These are phyloP conservation scores for Phyto melanocephala DNA, from an alignment of 2,888 invertebrate species.

Conservation along the genomic window DNA sequence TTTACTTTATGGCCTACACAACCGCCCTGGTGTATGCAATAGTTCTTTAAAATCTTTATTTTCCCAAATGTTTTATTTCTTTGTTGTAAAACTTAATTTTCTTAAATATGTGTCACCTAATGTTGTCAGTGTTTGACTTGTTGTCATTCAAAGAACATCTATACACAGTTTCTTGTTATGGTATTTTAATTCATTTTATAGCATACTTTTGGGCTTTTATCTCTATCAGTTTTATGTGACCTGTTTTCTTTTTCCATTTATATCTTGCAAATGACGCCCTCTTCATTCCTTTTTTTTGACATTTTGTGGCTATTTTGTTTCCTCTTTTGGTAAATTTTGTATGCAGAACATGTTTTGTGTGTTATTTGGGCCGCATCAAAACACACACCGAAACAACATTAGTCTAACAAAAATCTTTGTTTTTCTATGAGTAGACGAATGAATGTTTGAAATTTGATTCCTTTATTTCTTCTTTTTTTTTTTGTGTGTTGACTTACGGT, in stretches of 20 bases:
- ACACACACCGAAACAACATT: neutral
- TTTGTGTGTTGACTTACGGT: neutral
- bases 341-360: conserved; percentile 61
- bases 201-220: conserved; percentile 53
- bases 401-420: conserved; percentile 34
- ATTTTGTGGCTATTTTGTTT: conserved; percentile 26
- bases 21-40: neutral
- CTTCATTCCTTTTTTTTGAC: conserved; percentile 5
- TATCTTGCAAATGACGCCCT: conserved; percentile 5
- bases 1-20: neutral
- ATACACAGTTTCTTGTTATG: conserved; percentile 34
- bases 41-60: conserved; percentile 1
- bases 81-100: neutral
- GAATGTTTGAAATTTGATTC: conserved; percentile 17
- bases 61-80: neutral
- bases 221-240: conserved; percentile 53
- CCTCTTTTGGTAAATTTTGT: conserved; percentile 39
- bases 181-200: conserved; percentile 53
- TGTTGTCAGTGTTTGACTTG: neutral
- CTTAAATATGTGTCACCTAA: neutral
- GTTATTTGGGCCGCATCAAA: conserved; percentile 51
- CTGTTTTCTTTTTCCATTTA: conserved; percentile 26
- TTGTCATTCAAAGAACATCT: conserved; percentile 4
- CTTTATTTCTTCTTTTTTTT: neutral
- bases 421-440: conserved; percentile 16